phyloP scores from a whole-genome alignment of 1,140 invertebrate species.

The Riptortus pedestris region DNA sequence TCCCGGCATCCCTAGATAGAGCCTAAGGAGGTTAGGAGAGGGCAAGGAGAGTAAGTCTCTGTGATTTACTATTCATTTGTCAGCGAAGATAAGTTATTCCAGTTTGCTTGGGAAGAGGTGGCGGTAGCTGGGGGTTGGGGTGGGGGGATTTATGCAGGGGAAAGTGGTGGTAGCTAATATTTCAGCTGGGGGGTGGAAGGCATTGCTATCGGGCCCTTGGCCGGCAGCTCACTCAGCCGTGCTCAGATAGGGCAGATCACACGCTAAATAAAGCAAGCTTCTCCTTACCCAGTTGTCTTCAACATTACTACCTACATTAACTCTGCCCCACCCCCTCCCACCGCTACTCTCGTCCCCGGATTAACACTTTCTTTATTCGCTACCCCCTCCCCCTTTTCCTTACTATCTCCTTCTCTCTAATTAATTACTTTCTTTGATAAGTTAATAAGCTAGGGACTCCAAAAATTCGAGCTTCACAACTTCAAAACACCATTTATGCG shows the following conservation, averaged over 20 bases:
- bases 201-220: background rate
- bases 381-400: no score
- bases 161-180: conserved; percentile 4
- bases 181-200: background rate
- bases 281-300: conserved; percentile 21
- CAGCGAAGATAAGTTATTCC: conserved; percentile 15
- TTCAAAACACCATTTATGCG: no score
- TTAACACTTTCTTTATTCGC: no score
- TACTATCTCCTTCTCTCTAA: no score
- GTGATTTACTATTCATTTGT: conserved; percentile 18
- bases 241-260: conserved; percentile 19
- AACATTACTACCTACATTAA: conserved; percentile 11
- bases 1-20: no score
- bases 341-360: background rate
- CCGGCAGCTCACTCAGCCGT: conserved; percentile 11
- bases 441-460: no score
- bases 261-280: conserved; percentile 25
- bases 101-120: no score
- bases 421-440: no score
- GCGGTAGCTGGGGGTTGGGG: background rate
- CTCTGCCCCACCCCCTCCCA: background rate
- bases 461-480: no score
- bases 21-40: no score
- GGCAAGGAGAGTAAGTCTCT: background rate
- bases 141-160: conserved; percentile 3